phyloP scores from a whole-genome alignment of 2,797 vertebrate species.

The Micromesistius poutassou region DNA sequence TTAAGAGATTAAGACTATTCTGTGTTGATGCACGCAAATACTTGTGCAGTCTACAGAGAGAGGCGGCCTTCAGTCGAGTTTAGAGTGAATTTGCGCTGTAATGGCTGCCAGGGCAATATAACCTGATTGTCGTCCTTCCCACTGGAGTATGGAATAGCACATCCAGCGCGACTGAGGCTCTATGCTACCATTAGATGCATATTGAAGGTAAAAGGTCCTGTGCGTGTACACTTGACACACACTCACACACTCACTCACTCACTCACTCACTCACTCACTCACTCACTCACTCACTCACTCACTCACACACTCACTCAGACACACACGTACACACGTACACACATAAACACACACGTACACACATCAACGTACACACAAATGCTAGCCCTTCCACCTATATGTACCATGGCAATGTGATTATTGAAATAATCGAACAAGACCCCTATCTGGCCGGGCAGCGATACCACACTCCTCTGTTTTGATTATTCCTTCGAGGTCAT shows the following conservation, averaged over 20 bases:
- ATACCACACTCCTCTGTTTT: conserved; percentile 21
- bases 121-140: conserved; percentile 26
- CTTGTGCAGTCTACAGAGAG: background rate
- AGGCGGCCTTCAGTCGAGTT: background rate
- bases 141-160: conserved; percentile 23
- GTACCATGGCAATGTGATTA: background rate
- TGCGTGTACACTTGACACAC: background rate
- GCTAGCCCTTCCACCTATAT: conserved; percentile 18
- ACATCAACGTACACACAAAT: conserved; percentile 20
- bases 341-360: background rate
- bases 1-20: background rate
- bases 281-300: too few species aligned
- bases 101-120: conserved; percentile 23
- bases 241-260: too few species aligned
- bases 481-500: conserved; percentile 22
- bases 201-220: background rate
- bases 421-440: background rate
- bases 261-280: too few species aligned
- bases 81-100: background rate
- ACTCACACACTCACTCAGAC: too few species aligned
- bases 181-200: background rate
- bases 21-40: background rate
- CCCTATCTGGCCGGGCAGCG: background rate
- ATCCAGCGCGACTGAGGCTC: conserved; percentile 3
- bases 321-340: too few species aligned